phyloP scores from a whole-genome alignment of 2,113 vertebrate species.

The Martes martes region DNA sequence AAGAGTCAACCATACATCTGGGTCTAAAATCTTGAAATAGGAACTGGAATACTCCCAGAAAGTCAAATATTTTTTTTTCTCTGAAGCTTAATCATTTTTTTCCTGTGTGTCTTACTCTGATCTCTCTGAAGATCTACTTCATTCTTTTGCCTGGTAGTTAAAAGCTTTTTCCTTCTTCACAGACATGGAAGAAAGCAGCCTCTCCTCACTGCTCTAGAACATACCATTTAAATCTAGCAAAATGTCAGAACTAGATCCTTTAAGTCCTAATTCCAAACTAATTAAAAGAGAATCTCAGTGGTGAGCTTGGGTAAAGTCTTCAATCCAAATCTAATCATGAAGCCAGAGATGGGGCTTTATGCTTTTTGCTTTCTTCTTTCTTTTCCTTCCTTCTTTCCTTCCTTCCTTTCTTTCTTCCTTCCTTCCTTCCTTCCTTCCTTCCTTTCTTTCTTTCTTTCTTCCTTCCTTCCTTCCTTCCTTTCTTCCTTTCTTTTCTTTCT shows the following conservation, averaged over 20 bases:
- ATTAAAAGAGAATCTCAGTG: neutral
- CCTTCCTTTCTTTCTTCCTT: too few species aligned
- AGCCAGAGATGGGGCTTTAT: neutral
- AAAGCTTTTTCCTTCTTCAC: neutral
- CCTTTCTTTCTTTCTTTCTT: too few species aligned
- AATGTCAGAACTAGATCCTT: neutral
- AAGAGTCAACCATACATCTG: neutral
- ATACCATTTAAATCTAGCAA: neutral
- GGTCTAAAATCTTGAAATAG: neutral
- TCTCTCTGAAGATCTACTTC: neutral
- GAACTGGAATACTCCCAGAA: neutral
- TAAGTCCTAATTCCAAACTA: neutral
- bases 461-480: too few species aligned
- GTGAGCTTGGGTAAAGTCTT: neutral
- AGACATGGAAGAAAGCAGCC: neutral
- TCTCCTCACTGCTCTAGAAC: neutral
- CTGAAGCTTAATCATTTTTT: neutral
- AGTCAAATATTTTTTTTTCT: neutral
- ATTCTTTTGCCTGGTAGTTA: neutral
- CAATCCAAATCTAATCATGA: neutral
- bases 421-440: too few species aligned
- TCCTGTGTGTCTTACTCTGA: neutral
- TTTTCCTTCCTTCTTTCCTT: too few species aligned
- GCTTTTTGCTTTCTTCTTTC: too few species aligned
- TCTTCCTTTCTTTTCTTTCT: too few species aligned